phyloP scores from a whole-genome alignment of 2,797 vertebrate species.

The Columba guinea region DNA sequence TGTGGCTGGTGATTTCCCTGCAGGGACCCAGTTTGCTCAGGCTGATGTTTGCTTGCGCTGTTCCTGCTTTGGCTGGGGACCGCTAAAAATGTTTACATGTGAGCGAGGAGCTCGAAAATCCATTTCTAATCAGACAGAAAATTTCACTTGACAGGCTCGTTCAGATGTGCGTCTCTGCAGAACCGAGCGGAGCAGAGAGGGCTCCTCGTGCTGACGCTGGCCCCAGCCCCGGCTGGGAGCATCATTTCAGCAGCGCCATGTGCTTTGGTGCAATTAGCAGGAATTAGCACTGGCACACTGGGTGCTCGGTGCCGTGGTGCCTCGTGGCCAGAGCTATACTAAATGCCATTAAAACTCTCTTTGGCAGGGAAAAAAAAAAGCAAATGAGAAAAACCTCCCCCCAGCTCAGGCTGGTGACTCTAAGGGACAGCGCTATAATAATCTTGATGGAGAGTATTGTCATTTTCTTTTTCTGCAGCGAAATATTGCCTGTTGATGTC shows the following conservation, averaged over 20 bases:
- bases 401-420: neutral
- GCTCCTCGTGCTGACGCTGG: neutral
- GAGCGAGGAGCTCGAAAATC: neutral
- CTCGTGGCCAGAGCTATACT: neutral
- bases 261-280: neutral
- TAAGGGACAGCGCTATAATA: neutral
- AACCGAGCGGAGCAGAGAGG: neutral
- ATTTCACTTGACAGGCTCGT: slow-evolving; percentile 20
- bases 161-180: neutral
- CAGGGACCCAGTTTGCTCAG: neutral
- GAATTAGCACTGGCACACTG: neutral
- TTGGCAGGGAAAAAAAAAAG: neutral
- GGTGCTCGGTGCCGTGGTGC: neutral
- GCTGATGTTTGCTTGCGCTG: slow-evolving; percentile 20
- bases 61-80: slow-evolving; percentile 17
- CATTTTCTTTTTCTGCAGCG: slow-evolving; percentile 3
- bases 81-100: slow-evolving; percentile 24
- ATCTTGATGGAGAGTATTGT: neutral
- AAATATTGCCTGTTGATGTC: neutral
- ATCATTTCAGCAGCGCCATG: rapidly evolving
- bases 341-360: neutral
- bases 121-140: slow-evolving; percentile 56
- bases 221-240: neutral
- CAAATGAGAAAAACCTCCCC: neutral
- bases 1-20: slow-evolving; percentile 14